A percentile compares a stretch with the other conserved stretches of the same genome.
Evolutionary conservation across 2,888 invertebrate genomes (phyloP).

Genomic region (Nebria brevicollis): DNA sequence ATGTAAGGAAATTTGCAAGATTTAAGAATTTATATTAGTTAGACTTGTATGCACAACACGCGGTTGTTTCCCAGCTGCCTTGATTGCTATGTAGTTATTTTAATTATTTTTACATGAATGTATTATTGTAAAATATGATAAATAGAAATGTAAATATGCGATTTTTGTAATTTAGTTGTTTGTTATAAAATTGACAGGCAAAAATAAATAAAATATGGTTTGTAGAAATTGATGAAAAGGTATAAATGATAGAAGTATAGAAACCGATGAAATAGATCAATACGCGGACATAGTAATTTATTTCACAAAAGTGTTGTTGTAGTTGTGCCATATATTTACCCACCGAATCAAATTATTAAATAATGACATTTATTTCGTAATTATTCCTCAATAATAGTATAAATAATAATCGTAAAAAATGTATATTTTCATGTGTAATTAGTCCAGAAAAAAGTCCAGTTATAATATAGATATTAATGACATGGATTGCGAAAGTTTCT

Average conservation of each 20-base stretch:
- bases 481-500: neutral
- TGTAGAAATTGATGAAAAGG: too few species aligned
- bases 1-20: neutral
- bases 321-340: neutral
- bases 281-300: neutral
- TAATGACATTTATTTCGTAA: neutral
- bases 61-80: too few species aligned
- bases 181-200: too few species aligned
- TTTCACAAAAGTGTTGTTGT: neutral
- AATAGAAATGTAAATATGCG: too few species aligned
- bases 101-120: too few species aligned
- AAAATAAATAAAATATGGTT: too few species aligned
- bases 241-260: neutral
- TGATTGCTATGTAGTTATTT: too few species aligned
- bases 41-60: too few species aligned
- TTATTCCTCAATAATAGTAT: neutral
- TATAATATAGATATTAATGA: slow-evolving; percentile 1
- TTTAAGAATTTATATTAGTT: neutral
- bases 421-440: slow-evolving; percentile 1
- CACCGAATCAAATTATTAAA: neutral
- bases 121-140: too few species aligned
- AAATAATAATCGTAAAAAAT: neutral
- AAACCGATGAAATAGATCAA: neutral
- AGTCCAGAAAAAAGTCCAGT: neutral
- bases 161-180: too few species aligned